Evolutionary conservation across 2,797 vertebrate species (phyloP).

Genomic region (Phalanger gymnotis): DNA sequence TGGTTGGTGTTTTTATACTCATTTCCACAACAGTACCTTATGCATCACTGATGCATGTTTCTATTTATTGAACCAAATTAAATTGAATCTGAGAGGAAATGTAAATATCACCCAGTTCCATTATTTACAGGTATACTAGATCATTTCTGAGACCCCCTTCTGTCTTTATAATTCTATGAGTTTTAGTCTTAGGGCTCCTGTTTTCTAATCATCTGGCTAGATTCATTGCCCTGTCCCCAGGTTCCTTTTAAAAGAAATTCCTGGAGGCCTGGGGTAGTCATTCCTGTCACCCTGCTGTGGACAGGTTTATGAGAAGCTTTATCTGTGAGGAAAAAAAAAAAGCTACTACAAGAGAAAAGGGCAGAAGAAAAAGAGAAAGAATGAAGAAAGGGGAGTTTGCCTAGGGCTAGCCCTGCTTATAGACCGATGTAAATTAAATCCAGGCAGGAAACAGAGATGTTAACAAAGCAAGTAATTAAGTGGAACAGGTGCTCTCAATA

Average conservation of each 20-base stretch:
- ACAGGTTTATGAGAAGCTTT: neutral
- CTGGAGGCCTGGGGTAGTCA: neutral
- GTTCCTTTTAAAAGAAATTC: neutral
- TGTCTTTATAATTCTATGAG: neutral
- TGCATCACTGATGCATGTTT: neutral
- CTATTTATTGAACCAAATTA: neutral
- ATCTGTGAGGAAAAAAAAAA: neutral
- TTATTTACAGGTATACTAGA: neutral
- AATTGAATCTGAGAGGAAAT: neutral
- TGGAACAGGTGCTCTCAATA: neutral
- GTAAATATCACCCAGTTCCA: neutral
- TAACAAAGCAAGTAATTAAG: slow-evolving; percentile 5
- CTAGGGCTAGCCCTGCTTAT: neutral
- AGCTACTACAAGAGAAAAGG: neutral
- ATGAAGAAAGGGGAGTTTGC: neutral
- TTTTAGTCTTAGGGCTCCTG: neutral
- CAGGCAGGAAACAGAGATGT: neutral
- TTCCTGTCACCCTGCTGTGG: neutral
- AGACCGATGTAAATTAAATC: neutral
- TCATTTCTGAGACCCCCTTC: neutral
- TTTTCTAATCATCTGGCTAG: neutral
- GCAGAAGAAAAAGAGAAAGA: neutral
- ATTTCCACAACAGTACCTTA: neutral
- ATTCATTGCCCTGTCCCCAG: neutral
- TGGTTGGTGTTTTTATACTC: neutral